These are phyloP conservation scores for Neelides sp. DNA, from an alignment of 1,140 invertebrate species.

Conservation along the genomic window DNA sequence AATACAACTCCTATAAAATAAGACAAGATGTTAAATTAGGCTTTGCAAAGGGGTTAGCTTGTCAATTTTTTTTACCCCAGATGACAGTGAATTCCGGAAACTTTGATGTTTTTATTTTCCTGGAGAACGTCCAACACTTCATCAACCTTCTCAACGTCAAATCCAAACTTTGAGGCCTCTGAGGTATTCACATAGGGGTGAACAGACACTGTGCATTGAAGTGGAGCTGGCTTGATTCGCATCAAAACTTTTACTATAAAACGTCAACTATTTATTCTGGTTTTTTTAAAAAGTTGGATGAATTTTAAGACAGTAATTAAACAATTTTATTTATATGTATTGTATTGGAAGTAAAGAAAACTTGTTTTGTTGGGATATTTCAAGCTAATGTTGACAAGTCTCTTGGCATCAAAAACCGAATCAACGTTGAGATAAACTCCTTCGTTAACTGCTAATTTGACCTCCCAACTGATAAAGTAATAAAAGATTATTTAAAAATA, in stretches of 20 bases:
- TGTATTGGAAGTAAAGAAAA: background rate
- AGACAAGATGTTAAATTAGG: background rate
- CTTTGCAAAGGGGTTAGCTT: background rate
- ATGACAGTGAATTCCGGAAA: constrained; percentile 37
- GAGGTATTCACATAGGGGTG: constrained; percentile 23
- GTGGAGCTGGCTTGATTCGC: constrained; percentile 11
- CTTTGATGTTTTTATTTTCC: constrained; percentile 18
- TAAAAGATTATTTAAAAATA: constrained; percentile 1
- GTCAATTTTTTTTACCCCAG: constrained; percentile 37
- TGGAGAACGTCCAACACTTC: constrained; percentile 13
- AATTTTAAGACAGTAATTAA: background rate
- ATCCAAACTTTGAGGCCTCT: constrained; percentile 21
- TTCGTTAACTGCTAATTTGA: constrained; percentile 34
- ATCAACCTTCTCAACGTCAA: constrained; percentile 9
- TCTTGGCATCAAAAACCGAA: constrained; percentile 35
- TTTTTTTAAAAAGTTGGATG: background rate
- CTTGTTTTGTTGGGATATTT: constrained; percentile 6
- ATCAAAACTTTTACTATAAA: constrained; percentile 19
- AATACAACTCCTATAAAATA: background rate
- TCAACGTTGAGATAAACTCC: constrained; percentile 37
- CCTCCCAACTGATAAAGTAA: constrained; percentile 32
- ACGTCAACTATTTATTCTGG: background rate
- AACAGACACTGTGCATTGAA: constrained; percentile 4
- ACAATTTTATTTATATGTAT: background rate
- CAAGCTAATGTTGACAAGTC: constrained; percentile 27